Base-by-base conservation (phyloP, 2,113 vertebrate genomes). In the Eudyptes chrysolophus region DNA sequence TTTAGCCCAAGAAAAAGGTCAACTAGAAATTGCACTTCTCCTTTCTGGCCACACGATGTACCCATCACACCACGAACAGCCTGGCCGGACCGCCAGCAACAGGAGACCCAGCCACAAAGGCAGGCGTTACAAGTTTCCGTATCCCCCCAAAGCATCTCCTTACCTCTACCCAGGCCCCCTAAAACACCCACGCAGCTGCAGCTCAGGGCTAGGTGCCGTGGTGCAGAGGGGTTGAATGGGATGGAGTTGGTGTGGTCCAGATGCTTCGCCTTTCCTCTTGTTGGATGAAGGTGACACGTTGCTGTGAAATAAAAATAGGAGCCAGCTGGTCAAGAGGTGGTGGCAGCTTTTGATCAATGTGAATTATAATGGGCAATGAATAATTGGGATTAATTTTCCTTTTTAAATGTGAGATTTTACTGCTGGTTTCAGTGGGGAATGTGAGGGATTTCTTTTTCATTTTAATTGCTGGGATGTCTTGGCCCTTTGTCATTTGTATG, bases 11-110 rank as follows among this genome's bases (percentile, higher is more conserved):
- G 65, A 16, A 18, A 46, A 76, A 76, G 25, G 78, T 79, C 57
- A 42, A 16, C 4, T 5, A 70, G 36, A 42, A 80, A 8, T 12
- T 97, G 90, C 82, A 97, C 25, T 97, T 96, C 90, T 79, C 18
- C 57, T 2, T 62, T 84, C 26, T 62, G 93, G 71, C 97, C 97
- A 96, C 97, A 94, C 34, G 97, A 81, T 92, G 97, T 95, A 66
- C 87, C 74, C 79, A 83, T 84, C 83, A 32, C 84, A 84, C 94
- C 94, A n/a, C 7, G 2, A 66, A 61, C 36, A 65, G 44, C 44
- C 52, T 14, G 60, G 32, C 42, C 5, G 3, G 38, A 12, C 44
- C 1, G 7, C 44, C 36, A n/a, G 42, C 61, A 32, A 7, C 0
- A 8, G 46, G 58, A 19, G 29, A 16, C 1, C 3, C 2, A n/a